These are phyloP conservation scores for Sitta europaea DNA, from an alignment of 2,113 vertebrate species.

Conservation along the genomic window DNA sequence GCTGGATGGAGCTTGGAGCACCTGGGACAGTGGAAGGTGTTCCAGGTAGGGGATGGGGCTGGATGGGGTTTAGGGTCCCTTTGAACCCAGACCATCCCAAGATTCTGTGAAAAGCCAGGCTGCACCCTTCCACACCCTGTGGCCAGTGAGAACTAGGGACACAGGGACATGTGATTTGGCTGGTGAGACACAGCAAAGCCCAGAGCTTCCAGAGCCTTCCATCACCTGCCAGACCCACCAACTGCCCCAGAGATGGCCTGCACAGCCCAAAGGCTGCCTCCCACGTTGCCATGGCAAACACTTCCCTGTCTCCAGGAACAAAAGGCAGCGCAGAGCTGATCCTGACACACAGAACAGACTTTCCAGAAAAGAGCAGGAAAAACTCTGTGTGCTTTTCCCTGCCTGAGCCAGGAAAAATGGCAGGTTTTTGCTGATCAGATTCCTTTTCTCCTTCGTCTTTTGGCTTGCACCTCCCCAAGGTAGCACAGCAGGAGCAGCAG, in stretches of 20 bases:
- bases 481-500: not conserved
- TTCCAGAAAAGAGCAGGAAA: constrained; percentile 13
- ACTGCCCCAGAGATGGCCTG: not conserved
- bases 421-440: not conserved
- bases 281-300: not conserved
- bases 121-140: not conserved
- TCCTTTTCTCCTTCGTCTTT: not conserved
- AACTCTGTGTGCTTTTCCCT: not conserved
- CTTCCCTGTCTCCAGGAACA: not conserved
- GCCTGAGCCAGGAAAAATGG: constrained; percentile 36
- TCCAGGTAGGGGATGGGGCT: not conserved
- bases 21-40: not conserved
- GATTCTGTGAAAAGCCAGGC: not conserved
- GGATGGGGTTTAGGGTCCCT: not conserved
- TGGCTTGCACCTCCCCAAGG: not conserved
- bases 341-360: not conserved
- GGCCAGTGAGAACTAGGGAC: not conserved
- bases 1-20: accelerated
- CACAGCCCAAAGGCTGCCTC: not conserved
- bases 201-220: not conserved
- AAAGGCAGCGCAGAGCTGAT: not conserved
- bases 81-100: not conserved
- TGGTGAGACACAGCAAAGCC: not conserved
- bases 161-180: accelerated
- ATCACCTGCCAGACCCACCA: not conserved